phyloP scores from a whole-genome alignment of 2,113 vertebrate species.

The Vulpes lagopus region DNA sequence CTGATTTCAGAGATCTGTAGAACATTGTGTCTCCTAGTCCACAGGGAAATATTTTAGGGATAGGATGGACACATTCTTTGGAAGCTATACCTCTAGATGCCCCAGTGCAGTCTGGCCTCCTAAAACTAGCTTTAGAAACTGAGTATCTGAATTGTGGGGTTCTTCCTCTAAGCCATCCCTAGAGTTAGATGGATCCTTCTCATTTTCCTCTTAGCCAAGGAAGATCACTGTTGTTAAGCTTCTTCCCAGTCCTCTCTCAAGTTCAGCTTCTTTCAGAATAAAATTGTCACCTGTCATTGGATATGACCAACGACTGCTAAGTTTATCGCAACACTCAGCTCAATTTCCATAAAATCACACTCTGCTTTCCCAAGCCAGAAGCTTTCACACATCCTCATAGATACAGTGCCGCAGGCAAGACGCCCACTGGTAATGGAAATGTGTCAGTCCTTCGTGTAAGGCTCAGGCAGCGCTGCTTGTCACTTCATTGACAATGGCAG shows the following conservation, averaged over 20 bases:
- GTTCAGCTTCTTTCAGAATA: constrained; percentile 46
- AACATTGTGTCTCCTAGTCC: background rate
- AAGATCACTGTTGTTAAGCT: background rate
- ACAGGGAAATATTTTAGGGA: background rate
- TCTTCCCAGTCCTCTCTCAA: background rate
- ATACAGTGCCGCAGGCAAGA: constrained; percentile 28
- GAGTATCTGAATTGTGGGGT: background rate
- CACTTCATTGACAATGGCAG: background rate
- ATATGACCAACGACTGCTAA: constrained; percentile 1
- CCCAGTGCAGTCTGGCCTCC: background rate
- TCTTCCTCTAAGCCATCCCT: background rate
- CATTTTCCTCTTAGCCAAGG: background rate
- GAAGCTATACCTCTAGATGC: background rate
- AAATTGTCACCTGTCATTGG: constrained; percentile 59
- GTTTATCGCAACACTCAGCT: constrained; percentile 27
- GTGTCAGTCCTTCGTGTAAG: background rate
- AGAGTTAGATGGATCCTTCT: background rate
- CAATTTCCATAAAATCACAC: constrained; percentile 64
- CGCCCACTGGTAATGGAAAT: background rate
- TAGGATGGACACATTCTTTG: background rate
- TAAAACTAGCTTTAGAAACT: background rate
- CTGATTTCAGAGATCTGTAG: background rate
- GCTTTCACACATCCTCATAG: constrained; percentile 4
- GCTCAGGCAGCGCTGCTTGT: background rate
- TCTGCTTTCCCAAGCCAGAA: constrained; percentile 20